Base-by-base conservation (phyloP, 2,797 vertebrate genomes). In the Denticeps clupeoides region DNA sequence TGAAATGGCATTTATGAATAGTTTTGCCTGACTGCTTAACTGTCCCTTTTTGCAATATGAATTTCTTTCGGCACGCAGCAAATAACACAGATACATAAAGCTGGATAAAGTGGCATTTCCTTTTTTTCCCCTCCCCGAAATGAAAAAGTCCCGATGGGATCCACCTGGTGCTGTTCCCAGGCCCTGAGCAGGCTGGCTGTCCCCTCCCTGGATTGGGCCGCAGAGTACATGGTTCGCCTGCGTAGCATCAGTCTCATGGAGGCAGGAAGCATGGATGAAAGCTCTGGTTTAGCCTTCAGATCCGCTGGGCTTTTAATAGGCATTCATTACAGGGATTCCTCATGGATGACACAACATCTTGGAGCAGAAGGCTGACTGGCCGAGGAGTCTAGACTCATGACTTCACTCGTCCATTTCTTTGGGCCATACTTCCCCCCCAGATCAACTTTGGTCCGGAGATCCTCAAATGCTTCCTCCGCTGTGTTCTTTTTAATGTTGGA, bases 291-390 rank as follows among this genome's bases (percentile, higher is more conserved):
- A 12, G 63, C 70, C 59, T 63, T 71, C 70, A 65, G 72, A 59
- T 58, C 49, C 37, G 45, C 49, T 47, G 47, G 28, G 22, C 43
- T 77, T 76, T 67, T 80, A 81, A 82, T 78, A 81, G 67, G 72
- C 62, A 60, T 83, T 80, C 79, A 82, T 82, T 77, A 81, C 71
- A 62, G 45, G 62, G 73, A 82, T 80, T 85, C 81, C 82, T 83
- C 68, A 82, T 70, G 62, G 75, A 80, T 87, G 82, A 85, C 74
- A 74, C 72, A 73, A 77, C 65, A 44, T 45, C 37, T 49, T 32
- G 38, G 43, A 22, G 32, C 40, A 48, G 45, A 41, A 47, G 35
- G 33, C 33, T 37, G 1, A 33, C 33, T 37, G 44, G 59, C 59
- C 67, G 75, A 79, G 62, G 55, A 68, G 47, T 72, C 67, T 72